Percentiles rank a stretch among this genome's conserved stretches.
These are phyloP conservation scores for Magallana angulata DNA, from an alignment of 1,140 invertebrate genomes.

Conservation along the genomic window DNA sequence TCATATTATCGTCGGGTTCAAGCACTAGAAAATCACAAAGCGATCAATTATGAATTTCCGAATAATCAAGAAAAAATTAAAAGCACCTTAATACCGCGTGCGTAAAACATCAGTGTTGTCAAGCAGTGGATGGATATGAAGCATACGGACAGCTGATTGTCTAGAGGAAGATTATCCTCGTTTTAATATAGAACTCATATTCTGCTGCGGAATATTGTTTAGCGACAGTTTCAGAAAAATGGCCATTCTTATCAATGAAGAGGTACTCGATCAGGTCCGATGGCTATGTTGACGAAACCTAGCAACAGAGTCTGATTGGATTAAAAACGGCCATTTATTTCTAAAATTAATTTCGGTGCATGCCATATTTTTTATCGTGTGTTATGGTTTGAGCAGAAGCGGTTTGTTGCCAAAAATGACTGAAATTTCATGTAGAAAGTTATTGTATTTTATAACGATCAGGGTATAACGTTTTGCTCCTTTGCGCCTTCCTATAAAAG, in stretches of 20 bases:
- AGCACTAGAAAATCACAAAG: background rate
- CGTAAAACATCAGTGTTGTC: conserved; percentile 4
- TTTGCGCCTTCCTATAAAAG: too few species aligned
- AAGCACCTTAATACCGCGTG: background rate
- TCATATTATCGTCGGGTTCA: too few species aligned
- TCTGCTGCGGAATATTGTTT: background rate
- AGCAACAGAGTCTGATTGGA: conserved; percentile 14
- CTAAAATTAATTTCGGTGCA: background rate
- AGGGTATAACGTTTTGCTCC: too few species aligned
- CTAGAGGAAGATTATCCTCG: background rate
- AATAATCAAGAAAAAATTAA: background rate
- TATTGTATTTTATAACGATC: too few species aligned
- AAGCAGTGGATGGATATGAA: background rate
- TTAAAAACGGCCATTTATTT: background rate
- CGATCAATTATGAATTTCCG: background rate
- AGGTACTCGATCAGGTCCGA: conserved; percentile 1
- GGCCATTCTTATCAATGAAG: background rate
- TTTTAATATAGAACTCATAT: background rate
- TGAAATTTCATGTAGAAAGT: too few species aligned
- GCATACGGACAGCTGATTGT: background rate
- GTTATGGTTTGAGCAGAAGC: too few species aligned
- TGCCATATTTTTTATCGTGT: too few species aligned
- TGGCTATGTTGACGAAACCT: background rate
- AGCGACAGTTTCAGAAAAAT: background rate
- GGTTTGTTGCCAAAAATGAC: too few species aligned